These are phyloP conservation scores for Alethe diademata DNA, from an alignment of 2,113 vertebrate genomes.

Conservation along the genomic window DNA sequence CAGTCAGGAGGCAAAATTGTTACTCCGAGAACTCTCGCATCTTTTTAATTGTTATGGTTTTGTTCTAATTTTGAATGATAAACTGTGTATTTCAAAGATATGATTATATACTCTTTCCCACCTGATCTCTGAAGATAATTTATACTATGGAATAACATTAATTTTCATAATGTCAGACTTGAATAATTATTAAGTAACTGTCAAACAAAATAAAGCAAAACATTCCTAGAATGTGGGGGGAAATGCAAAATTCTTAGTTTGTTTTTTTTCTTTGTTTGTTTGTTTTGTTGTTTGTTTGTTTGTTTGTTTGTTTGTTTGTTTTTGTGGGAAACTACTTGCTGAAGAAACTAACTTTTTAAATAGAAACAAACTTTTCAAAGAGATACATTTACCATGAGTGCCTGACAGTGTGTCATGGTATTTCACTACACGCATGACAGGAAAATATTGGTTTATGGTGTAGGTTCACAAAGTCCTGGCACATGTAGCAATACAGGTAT, in stretches of 20 bases:
- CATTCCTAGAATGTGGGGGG: neutral
- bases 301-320: neutral
- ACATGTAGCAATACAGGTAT: neutral
- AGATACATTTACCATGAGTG: accelerated
- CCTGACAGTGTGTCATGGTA: neutral
- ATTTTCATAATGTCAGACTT: neutral
- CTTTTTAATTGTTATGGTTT: neutral
- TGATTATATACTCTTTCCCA: neutral
- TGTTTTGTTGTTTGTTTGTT: neutral
- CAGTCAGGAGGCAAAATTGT: neutral
- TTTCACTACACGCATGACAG: neutral
- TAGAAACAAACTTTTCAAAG: neutral
- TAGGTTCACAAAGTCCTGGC: neutral
- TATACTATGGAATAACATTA: neutral
- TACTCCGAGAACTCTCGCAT: neutral
- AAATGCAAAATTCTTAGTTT: neutral
- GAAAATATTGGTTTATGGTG: neutral
- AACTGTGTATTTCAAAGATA: neutral
- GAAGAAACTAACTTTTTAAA: neutral
- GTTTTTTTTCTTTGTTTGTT: neutral
- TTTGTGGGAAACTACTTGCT: neutral
- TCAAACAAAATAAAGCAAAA: neutral
- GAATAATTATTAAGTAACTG: neutral
- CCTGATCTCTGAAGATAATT: neutral
- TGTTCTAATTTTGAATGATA: neutral